Percentiles rank a stretch among this genome's conserved stretches.
Conservation (phyloP, 1,140 invertebrate genomes). For the Polypedilum vanderplanki region DNA sequence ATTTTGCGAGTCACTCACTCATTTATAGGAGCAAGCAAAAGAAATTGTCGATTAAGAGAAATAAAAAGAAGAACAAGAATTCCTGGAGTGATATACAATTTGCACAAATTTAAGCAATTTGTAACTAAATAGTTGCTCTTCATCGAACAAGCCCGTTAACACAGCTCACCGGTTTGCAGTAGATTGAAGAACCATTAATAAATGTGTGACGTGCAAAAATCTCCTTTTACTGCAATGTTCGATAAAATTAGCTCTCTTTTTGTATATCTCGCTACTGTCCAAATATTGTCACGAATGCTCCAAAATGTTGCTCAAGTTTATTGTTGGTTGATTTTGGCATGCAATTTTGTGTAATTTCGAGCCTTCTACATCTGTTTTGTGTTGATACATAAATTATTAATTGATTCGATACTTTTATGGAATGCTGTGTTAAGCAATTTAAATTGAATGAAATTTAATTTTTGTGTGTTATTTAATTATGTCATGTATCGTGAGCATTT, state of each 20-base stretch:
- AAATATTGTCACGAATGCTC: conserved; percentile 14
- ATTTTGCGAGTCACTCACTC: no score
- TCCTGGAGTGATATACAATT: conserved; percentile 3
- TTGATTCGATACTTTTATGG: conserved; percentile 18
- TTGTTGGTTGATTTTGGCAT: conserved; percentile 20
- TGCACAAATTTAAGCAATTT: conserved; percentile 16
- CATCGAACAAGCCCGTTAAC: background rate
- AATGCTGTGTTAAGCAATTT: background rate
- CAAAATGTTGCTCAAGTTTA: conserved; percentile 22
- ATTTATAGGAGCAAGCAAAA: background rate
- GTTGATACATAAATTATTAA: conserved; percentile 14
- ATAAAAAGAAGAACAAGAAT: background rate
- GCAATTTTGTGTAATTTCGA: conserved; percentile 13
- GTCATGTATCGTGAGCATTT: background rate
- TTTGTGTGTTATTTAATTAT: background rate
- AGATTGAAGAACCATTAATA: background rate
- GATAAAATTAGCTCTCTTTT: background rate
- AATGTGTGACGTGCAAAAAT: background rate
- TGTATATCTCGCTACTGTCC: background rate
- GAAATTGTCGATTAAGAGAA: background rate
- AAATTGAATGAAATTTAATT: background rate
- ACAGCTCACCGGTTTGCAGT: background rate
- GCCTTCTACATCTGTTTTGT: conserved; percentile 11
- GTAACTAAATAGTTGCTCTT: conserved; percentile 7
- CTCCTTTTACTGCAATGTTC: background rate